Base-by-base conservation (phyloP, 2,797 vertebrate species). In the Notoglanidium macrostoma region DNA sequence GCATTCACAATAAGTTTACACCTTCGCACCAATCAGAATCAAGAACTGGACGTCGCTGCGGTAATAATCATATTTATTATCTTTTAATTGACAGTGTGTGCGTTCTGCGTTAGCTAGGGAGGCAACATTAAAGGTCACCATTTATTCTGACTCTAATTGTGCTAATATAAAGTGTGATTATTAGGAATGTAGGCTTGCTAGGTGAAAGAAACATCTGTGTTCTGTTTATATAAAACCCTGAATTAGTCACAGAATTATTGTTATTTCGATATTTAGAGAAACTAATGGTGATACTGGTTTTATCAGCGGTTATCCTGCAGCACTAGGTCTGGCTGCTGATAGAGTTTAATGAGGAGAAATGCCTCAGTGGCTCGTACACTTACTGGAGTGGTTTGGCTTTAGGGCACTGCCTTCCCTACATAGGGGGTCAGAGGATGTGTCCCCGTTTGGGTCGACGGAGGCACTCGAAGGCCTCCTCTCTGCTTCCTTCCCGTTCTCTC, bases 401-500 rank as follows among this genome's bases (percentile, higher is more conserved):
- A 88, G 81, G 87, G 88, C 80, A 86, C 74, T 81, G 88, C 77
- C 87, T 77, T 88, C 87, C 87, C 89, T 87, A 83, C 77, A 80
- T 57, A 59, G 85, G 59, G 73, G 82, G 86, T 85, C 89, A 88
- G 73, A 85, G 77, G 76, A 83, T 63, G 65, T 83, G 89, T 85
- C 86, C 57, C 84, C 80, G 57, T 87, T 89, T 19, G 29, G 88
- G 76, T 87, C 84, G 87, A 81, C 78, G 85, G 63, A 91, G 76
- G 86, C 86, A 90, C 90, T 89, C 87, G 86, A 51, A 51, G 88
- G 84, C 78, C 80, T 0, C 88, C 63, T 92, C 90, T 93, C 92
- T 90, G 93, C 94, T 92, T 94, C 93, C 90, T 95, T 95, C 93
- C 92, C 95, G 92, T 96, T 95, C 94, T 96, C 95, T 93, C 93